Percentiles rank a stretch among this genome's conserved stretches.
phyloP scores from a whole-genome alignment of 2,888 invertebrate species.

The Apodemia duryi region DNA sequence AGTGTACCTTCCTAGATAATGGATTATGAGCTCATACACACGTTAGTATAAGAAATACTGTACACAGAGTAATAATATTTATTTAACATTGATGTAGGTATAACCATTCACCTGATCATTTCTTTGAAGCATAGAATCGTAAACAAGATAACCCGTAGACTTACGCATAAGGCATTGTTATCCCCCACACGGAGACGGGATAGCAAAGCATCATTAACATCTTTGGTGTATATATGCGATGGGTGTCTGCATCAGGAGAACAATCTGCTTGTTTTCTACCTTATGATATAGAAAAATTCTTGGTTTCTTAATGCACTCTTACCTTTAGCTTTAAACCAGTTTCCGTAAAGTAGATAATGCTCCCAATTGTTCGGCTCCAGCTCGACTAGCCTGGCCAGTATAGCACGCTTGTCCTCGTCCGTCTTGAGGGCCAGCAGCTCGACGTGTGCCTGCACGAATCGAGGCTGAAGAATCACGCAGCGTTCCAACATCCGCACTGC shows the following conservation, averaged over 20 bases:
- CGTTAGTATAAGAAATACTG: neutral
- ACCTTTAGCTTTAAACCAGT: constrained; percentile 84
- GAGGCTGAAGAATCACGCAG: constrained; percentile 82
- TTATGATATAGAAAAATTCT: no score
- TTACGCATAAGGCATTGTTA: no score
- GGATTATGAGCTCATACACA: constrained; percentile 5
- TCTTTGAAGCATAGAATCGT: no score
- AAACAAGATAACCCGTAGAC: no score
- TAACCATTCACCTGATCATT: no score
- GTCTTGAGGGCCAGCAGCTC: constrained; percentile 81
- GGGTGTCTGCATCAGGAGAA: no score
- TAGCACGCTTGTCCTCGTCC: constrained; percentile 76
- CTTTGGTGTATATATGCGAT: no score
- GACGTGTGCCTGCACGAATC: constrained; percentile 84
- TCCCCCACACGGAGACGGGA: no score
- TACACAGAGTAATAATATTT: no score
- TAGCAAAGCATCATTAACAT: no score
- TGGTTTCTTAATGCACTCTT: neutral
- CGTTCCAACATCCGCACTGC: constrained; percentile 83
- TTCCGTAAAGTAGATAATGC: constrained; percentile 85
- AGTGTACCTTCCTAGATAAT: constrained; percentile 28
- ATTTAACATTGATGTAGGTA: no score
- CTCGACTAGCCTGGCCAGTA: constrained; percentile 80
- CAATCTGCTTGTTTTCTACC: no score
- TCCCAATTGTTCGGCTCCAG: constrained; percentile 84